Base-by-base conservation (phyloP, 2,797 vertebrate species). In the Podarcis lilfordi region DNA sequence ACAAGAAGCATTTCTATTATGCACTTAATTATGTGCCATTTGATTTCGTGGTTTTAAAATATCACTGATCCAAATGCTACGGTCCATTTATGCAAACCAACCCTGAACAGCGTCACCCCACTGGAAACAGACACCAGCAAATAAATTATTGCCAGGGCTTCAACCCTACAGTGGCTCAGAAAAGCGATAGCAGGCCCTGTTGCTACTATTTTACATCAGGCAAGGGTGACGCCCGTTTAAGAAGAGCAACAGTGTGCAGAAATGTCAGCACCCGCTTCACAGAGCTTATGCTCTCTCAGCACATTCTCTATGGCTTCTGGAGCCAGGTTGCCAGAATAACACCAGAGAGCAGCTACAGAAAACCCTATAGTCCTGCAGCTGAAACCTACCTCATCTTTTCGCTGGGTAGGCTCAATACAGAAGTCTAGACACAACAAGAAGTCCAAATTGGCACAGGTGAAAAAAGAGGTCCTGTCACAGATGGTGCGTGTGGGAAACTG, bases 271-370 rank as follows among this genome's bases (percentile, higher is more conserved):
- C 79, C 82, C 90, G 90, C 92, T 95, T 95, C 92, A 88, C 82
- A 80, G 81, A 79, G 89, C 85, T 78, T 75, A 40, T 64, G 91
- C 91, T 82, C 91, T 89, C 91, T 95, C 95, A 93, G 92, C 93
- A 91, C 87, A 93, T 94, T 94, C 89, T 80, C 91, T 69, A 86
- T 80, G 8, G 37, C 64, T 92, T 81, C 88, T 82, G 82, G 85
- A 91, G 68, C 81, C 88, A 94, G 92, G 92, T 92, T 88, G 88
- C 94, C 86, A 86, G 29, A 88, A 95, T 92, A 89, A 91, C 45
- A 0, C 91, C 82, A 6, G 0, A 95, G 80, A 91, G 50, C 8
- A 81, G 82, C 87, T 87, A 82, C 2, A 78, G 77, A 86, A 94
- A 95, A 92, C 21, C 82, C 92, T 91, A 43, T 90, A 69, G 71